These are phyloP conservation scores for Vanessa tameamea DNA, from an alignment of 1,140 invertebrate genomes.

Conservation along the genomic window DNA sequence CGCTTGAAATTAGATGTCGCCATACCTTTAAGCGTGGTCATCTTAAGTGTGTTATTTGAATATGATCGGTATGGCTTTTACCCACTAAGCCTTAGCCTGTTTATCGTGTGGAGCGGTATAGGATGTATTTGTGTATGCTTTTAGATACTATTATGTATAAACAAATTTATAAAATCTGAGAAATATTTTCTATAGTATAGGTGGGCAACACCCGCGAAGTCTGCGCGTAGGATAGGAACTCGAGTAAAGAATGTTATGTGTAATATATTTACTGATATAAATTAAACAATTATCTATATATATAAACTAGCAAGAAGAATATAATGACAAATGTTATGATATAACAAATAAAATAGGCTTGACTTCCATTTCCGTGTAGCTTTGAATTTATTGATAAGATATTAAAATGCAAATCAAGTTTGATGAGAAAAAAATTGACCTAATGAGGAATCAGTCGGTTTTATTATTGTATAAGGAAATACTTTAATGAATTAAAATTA, in stretches of 20 bases:
- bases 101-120: conserved; percentile 21
- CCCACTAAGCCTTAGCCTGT: conserved; percentile 29
- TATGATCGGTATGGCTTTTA: conserved; percentile 17
- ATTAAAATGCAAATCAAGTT: conserved; percentile 26
- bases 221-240: conserved; percentile 5
- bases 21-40: conserved; percentile 16
- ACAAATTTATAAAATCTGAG: conserved; percentile 15
- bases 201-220: conserved; percentile 4
- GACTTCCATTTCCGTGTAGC: not conserved
- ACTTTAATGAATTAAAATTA: no score
- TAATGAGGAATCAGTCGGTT: not conserved
- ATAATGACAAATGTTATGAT: conserved; percentile 12
- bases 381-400: not conserved
- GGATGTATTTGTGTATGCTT: conserved; percentile 20
- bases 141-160: conserved; percentile 25
- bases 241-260: not conserved
- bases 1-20: conserved; percentile 38
- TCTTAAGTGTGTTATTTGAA: conserved; percentile 11
- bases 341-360: conserved; percentile 8
- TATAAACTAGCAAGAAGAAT: conserved; percentile 5
- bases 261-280: conserved; percentile 16
- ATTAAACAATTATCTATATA: not conserved
- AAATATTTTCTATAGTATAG: conserved; percentile 9
- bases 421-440: conserved; percentile 11
- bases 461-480: not conserved